Conservation (phyloP, 2,888 invertebrate species). For the Microchrysa polita region DNA sequence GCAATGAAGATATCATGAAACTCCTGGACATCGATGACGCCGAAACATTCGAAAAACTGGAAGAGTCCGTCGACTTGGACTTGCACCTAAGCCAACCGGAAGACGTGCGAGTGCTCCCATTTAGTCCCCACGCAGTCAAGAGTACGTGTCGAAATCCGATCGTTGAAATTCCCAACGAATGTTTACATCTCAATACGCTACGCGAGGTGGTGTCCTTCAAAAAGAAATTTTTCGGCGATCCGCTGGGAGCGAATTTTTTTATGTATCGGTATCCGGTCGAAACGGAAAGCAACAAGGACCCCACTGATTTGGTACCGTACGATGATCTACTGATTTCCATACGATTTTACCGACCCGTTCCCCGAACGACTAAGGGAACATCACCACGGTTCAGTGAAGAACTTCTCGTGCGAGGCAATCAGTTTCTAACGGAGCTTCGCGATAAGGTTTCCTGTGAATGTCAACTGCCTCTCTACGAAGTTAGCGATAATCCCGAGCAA, state of each 20-base stretch:
- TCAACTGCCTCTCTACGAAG: slow-evolving; percentile 69
- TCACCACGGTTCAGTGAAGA: slow-evolving; percentile 67
- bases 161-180: slow-evolving; percentile 46
- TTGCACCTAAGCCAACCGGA: slow-evolving; percentile 51
- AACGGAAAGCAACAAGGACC: slow-evolving; percentile 19
- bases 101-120: slow-evolving; percentile 53
- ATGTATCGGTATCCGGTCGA: slow-evolving; percentile 53
- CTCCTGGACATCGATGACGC: slow-evolving; percentile 49
- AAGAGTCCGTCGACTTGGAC: slow-evolving; percentile 53
- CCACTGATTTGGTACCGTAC: slow-evolving; percentile 56
- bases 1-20: slow-evolving; percentile 50
- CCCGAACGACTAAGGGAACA: slow-evolving; percentile 54
- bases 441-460: slow-evolving; percentile 80
- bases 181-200: slow-evolving; percentile 43
- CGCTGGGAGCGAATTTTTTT: not conserved
- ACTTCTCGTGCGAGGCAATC: slow-evolving; percentile 72
- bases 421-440: slow-evolving; percentile 75
- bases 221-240: slow-evolving; percentile 17
- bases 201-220: slow-evolving; percentile 27
- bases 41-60: slow-evolving; percentile 49
- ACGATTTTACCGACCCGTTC: slow-evolving; percentile 67
- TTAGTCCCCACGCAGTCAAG: slow-evolving; percentile 52
- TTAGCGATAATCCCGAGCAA: slow-evolving; percentile 67
- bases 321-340: slow-evolving; percentile 64
- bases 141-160: slow-evolving; percentile 27